Conservation (phyloP, 2,888 invertebrate species). For the Amphimallon solstitiale region DNA sequence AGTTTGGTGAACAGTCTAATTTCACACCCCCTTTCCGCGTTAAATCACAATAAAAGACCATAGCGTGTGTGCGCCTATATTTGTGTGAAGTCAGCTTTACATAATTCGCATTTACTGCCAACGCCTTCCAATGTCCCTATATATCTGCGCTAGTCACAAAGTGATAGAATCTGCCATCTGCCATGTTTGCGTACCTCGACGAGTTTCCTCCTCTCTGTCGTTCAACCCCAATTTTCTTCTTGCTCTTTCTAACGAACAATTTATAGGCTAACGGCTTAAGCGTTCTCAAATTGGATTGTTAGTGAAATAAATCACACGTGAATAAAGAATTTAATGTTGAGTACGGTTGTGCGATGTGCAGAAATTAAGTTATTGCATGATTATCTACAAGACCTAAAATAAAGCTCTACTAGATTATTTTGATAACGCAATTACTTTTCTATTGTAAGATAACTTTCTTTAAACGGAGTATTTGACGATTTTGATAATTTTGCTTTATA, state of each 20-base stretch:
- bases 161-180: constrained; percentile 29
- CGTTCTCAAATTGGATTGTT: constrained; percentile 26
- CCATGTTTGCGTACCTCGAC: constrained; percentile 17
- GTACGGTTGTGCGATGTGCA: constrained; percentile 12
- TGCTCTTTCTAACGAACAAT: constrained; percentile 4
- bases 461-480: too few relatives aligned
- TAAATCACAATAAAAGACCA: constrained; percentile 13
- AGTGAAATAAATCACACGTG: constrained; percentile 28
- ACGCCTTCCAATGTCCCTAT: constrained; percentile 27
- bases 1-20: constrained; percentile 31
- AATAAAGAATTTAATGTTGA: constrained; percentile 25
- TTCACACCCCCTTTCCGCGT: constrained; percentile 23
- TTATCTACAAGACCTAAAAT: background rate
- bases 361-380: constrained; percentile 16
- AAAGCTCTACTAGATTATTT: too few relatives aligned
- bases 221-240: background rate
- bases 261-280: constrained; percentile 19
- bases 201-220: constrained; percentile 10
- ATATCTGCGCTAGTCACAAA: constrained; percentile 16
- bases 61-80: constrained; percentile 36
- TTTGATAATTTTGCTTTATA: too few relatives aligned
- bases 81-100: constrained; percentile 46
- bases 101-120: constrained; percentile 45
- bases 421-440: constrained; percentile 6
- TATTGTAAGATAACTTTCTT: too few relatives aligned